Base-by-base conservation (phyloP, 2,797 vertebrate genomes). In the Takifugu rubripes region DNA sequence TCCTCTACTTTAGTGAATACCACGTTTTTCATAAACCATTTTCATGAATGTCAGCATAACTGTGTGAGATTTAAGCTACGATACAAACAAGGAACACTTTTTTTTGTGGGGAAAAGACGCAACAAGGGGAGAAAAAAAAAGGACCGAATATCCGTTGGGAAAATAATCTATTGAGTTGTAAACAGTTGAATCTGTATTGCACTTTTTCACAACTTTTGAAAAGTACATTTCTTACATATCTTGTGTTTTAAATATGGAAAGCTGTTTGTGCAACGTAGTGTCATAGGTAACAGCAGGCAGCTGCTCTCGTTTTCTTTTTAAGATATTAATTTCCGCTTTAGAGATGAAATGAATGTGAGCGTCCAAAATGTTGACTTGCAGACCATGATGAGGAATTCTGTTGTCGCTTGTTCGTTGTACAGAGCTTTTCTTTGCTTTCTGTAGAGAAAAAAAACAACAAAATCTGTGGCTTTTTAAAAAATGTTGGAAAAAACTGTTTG, bases 161-260 rank as follows among this genome's bases (percentile, higher is more conserved):
- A 83, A 87, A 84, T 90, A 87, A 91, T 81, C 85, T 85, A 82
- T 90, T 84, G 76, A 88, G 88, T 91, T 92, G 89, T 92, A 90
- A 90, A 89, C 90, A 86, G 87, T 90, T 87, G 92, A 90, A 93
- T 84, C 91, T 93, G 93, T 96, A 94, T 94, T 95, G 94, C 94
- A 96, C 94, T 96, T 94, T 96, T 94, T 92, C 91, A 91, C 93
- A 90, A 82, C 90, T 89, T 90, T 93, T 92, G 91, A 90, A 94
- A 93, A 91, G 87, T 90, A 93, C 86, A 66, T 94, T 95, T 94
- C 93, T 94, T 94, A 93, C 92, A 91, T 94, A 92, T 90, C 90
- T 92, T 94, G 94, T 96, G 93, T 92, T 90, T 94, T 91, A 83
- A 89, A 92, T 92, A 90, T 90, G 89, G 90, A 87, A 84, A 79